Percentiles rank a stretch among this genome's conserved stretches.
Evolutionary conservation across 2,113 vertebrate genomes (phyloP).

Genomic region (Chaetorhynchus papuensis): DNA sequence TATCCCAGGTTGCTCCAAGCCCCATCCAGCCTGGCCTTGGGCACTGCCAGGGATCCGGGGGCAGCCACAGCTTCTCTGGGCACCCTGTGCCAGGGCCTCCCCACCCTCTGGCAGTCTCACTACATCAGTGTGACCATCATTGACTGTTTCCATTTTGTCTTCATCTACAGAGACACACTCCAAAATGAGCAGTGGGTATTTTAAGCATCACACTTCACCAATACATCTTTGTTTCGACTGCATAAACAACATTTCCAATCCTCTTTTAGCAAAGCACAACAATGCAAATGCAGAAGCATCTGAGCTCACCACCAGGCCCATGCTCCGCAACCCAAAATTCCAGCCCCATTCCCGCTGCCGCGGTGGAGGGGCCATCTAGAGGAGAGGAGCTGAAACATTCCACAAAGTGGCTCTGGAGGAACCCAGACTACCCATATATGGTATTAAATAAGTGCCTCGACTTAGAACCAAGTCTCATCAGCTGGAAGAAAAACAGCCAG

Average conservation of each 20-base stretch:
- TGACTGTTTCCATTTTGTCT: neutral
- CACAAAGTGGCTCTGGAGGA: neutral
- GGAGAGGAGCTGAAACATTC: constrained; percentile 38
- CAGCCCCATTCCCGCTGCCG: neutral
- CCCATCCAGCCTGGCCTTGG: fast-evolving
- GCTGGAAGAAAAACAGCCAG: neutral
- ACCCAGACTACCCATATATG: constrained; percentile 49
- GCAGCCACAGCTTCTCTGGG: neutral
- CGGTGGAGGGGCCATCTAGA: constrained; percentile 58
- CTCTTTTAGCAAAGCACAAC: neutral
- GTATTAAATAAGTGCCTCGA: constrained; percentile 9
- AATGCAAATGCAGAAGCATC: neutral
- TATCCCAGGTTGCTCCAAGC: neutral
- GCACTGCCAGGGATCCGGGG: neutral
- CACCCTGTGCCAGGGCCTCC: neutral
- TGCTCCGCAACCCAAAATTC: neutral
- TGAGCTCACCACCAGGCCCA: neutral
- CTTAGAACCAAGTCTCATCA: constrained; percentile 3
- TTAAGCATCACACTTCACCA: neutral
- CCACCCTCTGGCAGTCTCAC: neutral
- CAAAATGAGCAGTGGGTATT: neutral
- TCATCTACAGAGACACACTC: neutral
- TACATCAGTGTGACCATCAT: neutral
- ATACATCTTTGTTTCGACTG: neutral
- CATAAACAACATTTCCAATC: neutral